Percentiles rank a stretch among this genome's conserved stretches.
Evolutionary conservation across 2,888 invertebrate species (phyloP).

Genomic region (Gari tellinella): DNA sequence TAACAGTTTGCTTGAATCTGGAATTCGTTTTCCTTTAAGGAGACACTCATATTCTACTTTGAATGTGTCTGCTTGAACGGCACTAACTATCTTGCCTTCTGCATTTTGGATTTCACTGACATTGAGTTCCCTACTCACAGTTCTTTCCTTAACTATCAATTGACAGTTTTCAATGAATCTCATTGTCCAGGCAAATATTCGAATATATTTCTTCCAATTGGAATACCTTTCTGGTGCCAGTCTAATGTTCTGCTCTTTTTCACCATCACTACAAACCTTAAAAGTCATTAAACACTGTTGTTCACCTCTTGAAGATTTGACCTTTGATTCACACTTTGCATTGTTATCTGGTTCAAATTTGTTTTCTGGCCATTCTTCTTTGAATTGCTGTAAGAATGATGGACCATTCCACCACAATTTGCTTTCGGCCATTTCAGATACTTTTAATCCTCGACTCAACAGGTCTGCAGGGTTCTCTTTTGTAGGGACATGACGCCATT

Average conservation of each 20-base stretch:
- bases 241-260: not conserved
- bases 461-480: slow-evolving; percentile 20
- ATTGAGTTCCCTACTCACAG: not conserved
- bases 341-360: slow-evolving; percentile 1
- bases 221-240: slow-evolving; percentile 9
- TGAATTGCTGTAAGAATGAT: slow-evolving; percentile 7
- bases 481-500: slow-evolving; percentile 30
- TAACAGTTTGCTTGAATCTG: slow-evolving; percentile 29
- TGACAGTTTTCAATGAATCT: slow-evolving; percentile 27
- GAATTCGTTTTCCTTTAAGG: slow-evolving; percentile 1
- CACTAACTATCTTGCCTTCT: slow-evolving; percentile 22
- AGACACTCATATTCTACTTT: slow-evolving; percentile 12
- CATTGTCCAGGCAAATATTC: slow-evolving; percentile 18
- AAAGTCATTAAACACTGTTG: not conserved
- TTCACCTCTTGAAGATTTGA: not conserved
- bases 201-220: slow-evolving; percentile 5
- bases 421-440: slow-evolving; percentile 5
- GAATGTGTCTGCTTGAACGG: slow-evolving; percentile 15
- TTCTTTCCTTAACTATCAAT: slow-evolving; percentile 1
- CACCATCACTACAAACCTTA: not conserved
- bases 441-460: not conserved
- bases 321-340: slow-evolving; percentile 10
- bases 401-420: slow-evolving; percentile 29
- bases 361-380: slow-evolving; percentile 16
- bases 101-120: slow-evolving; percentile 10